Percentiles rank a stretch among this genome's conserved stretches.
These are phyloP conservation scores for Mellilla xanthometata DNA, from an alignment of 2,888 invertebrate species.

Conservation along the genomic window DNA sequence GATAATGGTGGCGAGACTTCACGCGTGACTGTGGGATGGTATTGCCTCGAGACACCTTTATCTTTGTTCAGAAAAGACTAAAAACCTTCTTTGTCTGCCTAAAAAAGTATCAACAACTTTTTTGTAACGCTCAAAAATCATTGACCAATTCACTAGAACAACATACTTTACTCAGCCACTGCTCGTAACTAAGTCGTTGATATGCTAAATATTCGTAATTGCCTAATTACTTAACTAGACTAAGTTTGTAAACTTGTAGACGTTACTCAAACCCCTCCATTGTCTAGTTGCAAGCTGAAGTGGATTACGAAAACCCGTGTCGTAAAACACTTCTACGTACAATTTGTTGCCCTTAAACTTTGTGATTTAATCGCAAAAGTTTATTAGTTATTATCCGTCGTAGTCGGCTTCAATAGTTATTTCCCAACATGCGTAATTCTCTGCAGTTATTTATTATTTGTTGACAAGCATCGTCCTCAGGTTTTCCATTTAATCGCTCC, in stretches of 20 bases:
- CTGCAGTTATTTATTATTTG: conserved; percentile 5
- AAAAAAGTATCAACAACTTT: no score
- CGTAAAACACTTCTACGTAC: conserved; percentile 7
- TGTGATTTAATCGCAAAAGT: conserved; percentile 9
- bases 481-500: conserved; percentile 16
- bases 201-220: conserved; percentile 1
- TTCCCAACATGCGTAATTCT: conserved; percentile 6
- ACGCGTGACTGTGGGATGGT: background rate
- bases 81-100: no score
- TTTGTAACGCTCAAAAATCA: background rate
- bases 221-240: background rate
- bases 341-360: conserved; percentile 18
- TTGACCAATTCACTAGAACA: background rate
- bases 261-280: conserved; percentile 1
- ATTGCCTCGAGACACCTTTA: background rate
- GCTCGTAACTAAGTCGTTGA: no score
- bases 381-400: conserved; percentile 4
- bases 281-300: conserved; percentile 4
- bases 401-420: background rate
- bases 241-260: background rate
- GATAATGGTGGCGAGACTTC: conserved; percentile 9
- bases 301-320: conserved; percentile 7
- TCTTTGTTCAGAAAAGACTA: no score
- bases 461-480: conserved; percentile 7
- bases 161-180: no score